Evolutionary conservation across 30 jellyfish, hydroid and myxozoan genomes (phyloP).

Genomic region (Chrysaora quinquecirrha): DNA sequence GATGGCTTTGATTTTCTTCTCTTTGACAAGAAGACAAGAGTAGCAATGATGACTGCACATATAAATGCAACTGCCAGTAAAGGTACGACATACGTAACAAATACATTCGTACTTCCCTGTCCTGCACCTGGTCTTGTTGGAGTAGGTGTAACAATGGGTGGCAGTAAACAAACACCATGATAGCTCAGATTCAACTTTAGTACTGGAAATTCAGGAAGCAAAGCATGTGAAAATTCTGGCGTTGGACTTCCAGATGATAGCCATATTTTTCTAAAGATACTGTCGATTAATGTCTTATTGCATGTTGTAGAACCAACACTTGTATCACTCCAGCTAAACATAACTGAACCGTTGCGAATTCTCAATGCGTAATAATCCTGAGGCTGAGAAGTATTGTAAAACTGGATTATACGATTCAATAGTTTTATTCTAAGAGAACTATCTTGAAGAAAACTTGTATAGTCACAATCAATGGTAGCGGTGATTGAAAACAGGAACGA

Average conservation of each 20-base stretch:
- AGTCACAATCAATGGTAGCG: constrained; percentile 14
- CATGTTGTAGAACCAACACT: constrained; percentile 27
- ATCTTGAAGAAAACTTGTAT: constrained; percentile 13
- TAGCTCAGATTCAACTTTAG: constrained; percentile 13
- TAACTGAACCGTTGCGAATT: constrained; percentile 50
- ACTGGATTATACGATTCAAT: constrained; percentile 25
- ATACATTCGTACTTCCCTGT: background rate
- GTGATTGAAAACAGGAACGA: constrained; percentile 31
- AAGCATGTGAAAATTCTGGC: constrained; percentile 36
- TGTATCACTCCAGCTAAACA: constrained; percentile 60
- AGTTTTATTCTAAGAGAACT: constrained; percentile 21
- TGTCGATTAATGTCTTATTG: constrained; percentile 32
- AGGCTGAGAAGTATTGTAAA: constrained; percentile 24
- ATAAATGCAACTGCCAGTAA: constrained; percentile 45
- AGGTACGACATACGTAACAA: constrained; percentile 48
- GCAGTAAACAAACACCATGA: constrained; percentile 36
- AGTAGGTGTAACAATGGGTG: constrained; percentile 15
- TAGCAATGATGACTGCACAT: constrained; percentile 29
- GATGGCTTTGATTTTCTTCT: constrained; percentile 59
- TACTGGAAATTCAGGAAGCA: constrained; percentile 67
- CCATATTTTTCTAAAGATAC: background rate
- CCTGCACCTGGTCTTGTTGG: constrained; percentile 59
- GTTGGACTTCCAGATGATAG: constrained; percentile 44
- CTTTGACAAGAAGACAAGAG: constrained; percentile 17
- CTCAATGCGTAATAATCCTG: constrained; percentile 16